These are phyloP conservation scores for Xanthorhoe designata DNA, from an alignment of 2,888 invertebrate genomes.

Conservation along the genomic window DNA sequence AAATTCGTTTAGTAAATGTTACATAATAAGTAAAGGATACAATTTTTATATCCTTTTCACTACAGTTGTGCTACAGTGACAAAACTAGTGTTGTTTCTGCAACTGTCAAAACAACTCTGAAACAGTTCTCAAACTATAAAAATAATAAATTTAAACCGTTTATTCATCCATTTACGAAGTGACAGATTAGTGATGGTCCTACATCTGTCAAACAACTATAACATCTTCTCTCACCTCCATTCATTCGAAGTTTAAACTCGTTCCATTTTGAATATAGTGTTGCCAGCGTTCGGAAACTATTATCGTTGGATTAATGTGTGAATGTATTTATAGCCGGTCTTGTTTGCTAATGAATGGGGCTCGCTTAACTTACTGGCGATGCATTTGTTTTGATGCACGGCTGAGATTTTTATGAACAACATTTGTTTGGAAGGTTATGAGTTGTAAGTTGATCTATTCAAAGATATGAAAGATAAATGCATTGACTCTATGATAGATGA, in stretches of 20 bases:
- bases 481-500: background rate
- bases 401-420: conserved; percentile 9
- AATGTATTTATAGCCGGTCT: conserved; percentile 38
- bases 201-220: conserved; percentile 38
- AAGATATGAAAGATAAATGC: background rate
- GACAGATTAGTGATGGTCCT: conserved; percentile 39
- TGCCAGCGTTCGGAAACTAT: conserved; percentile 39
- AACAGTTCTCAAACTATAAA: background rate
- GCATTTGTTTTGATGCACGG: conserved; percentile 22
- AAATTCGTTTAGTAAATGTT: too few species aligned
- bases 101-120: conserved; percentile 19
- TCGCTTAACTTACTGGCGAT: conserved; percentile 21
- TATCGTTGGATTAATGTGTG: conserved; percentile 37
- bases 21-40: too few species aligned
- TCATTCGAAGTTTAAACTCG: conserved; percentile 39
- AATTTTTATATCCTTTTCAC: too few species aligned
- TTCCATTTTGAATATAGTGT: conserved; percentile 42
- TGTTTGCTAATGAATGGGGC: conserved; percentile 33
- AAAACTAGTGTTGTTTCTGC: conserved; percentile 3
- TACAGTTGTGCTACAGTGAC: background rate
- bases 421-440: conserved; percentile 1
- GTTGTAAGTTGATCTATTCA: background rate
- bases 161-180: conserved; percentile 29
- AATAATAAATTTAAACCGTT: conserved; percentile 11
- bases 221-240: conserved; percentile 35